A percentile compares a stretch with the other conserved stretches of the same genome.
phyloP scores from a whole-genome alignment of 2,888 invertebrate genomes.

The Coelopa pilipes region DNA sequence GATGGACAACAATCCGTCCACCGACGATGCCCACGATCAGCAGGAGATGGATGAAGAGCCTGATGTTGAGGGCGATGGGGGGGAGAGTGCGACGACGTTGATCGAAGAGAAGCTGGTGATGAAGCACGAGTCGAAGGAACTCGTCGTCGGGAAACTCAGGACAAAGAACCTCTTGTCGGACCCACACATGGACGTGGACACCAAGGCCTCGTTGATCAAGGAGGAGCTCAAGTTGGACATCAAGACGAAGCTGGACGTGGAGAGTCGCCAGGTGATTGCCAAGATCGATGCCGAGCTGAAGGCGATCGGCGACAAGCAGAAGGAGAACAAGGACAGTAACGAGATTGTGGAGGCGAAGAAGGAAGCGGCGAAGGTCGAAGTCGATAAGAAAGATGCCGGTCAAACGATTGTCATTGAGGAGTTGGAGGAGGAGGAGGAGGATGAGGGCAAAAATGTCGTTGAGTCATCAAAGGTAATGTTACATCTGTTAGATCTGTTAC shows the following conservation, averaged over 20 bases:
- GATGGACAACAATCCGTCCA: conserved; percentile 49
- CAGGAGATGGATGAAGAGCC: conserved; percentile 25
- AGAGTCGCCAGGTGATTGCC: conserved; percentile 35
- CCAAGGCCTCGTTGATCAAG: not conserved
- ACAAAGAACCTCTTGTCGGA: not conserved
- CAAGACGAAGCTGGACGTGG: conserved; percentile 30
- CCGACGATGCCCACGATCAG: conserved; percentile 38
- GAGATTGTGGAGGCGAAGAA: conserved; percentile 17
- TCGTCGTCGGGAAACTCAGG: not conserved
- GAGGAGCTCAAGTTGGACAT: not conserved
- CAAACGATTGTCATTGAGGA: conserved; percentile 28
- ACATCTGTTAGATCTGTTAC: no score
- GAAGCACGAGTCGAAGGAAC: not conserved
- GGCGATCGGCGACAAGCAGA: conserved; percentile 42
- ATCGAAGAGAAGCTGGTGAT: not conserved
- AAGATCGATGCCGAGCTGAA: conserved; percentile 41
- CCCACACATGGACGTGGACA: not conserved
- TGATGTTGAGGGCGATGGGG: not conserved
- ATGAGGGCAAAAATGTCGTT: conserved; percentile 45
- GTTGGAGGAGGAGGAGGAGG: conserved; percentile 40
- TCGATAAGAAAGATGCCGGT: conserved; percentile 28
- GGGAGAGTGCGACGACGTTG: not conserved
- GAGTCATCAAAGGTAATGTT: not conserved
- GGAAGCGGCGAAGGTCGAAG: conserved; percentile 15
- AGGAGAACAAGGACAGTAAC: conserved; percentile 28